Conservation (phyloP, 2,797 vertebrate species). For the Cynodonichthys magdalenae region DNA sequence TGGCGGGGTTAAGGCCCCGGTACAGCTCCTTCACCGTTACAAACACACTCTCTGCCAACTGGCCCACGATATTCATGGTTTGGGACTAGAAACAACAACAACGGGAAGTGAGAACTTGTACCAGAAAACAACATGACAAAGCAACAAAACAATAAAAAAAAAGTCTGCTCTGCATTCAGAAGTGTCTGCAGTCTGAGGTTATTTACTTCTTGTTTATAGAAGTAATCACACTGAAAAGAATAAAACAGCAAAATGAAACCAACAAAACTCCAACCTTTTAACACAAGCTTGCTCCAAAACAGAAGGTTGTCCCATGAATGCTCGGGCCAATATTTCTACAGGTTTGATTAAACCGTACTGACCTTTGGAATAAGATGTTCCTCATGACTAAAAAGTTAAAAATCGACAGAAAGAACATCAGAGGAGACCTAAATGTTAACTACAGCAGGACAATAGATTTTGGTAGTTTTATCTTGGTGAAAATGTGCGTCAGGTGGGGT, state of each 20-base stretch:
- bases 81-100: constrained; percentile 68
- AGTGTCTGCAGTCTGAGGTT: constrained; percentile 1
- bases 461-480: neutral
- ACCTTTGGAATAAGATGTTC: constrained; percentile 53
- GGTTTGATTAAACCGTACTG: constrained; percentile 20
- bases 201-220: neutral
- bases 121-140: neutral
- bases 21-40: constrained; percentile 93
- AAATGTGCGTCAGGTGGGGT: constrained; percentile 1
- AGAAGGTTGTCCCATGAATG: neutral
- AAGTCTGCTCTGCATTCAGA: neutral
- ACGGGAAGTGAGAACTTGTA: constrained; percentile 18
- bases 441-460: constrained; percentile 4
- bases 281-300: neutral
- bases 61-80: constrained; percentile 96
- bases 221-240: neutral
- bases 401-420: constrained; percentile 1
- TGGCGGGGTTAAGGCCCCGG: constrained; percentile 90
- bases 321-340: neutral
- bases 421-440: constrained; percentile 11
- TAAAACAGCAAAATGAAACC: neutral
- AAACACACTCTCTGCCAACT: constrained; percentile 90
- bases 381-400: constrained; percentile 23
- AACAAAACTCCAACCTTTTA: constrained; percentile 3
- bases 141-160: constrained; percentile 10